A percentile compares a stretch with the other conserved stretches of the same genome.
Evolutionary conservation across 2,888 invertebrate species (phyloP).

Genomic region (Drosophila limbata): DNA sequence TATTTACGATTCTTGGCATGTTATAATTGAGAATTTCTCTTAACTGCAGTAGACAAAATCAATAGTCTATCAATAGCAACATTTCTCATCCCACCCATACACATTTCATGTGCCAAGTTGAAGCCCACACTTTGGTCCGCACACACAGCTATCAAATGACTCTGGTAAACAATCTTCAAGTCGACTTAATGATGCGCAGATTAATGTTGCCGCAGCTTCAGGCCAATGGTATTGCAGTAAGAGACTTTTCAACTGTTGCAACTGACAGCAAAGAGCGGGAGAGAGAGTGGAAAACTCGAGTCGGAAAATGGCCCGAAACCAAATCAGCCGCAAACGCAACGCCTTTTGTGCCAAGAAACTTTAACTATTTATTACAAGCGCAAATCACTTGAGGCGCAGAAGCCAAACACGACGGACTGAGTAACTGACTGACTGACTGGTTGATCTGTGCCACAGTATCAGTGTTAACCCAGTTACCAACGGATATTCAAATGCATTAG

Average conservation of each 20-base stretch:
- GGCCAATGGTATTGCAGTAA: constrained; percentile 40
- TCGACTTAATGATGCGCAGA: constrained; percentile 71
- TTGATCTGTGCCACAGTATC: constrained; percentile 20
- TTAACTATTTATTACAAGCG: constrained; percentile 72
- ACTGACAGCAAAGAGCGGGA: constrained; percentile 20
- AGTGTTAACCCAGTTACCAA: constrained; percentile 52
- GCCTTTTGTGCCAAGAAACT: constrained; percentile 71
- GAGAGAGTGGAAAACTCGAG: constrained; percentile 1
- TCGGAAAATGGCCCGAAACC: constrained; percentile 28
- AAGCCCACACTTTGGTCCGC: constrained; percentile 60
- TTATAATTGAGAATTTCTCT: not conserved
- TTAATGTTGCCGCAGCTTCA: constrained; percentile 68
- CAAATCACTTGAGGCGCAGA: constrained; percentile 57
- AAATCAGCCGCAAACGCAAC: constrained; percentile 63
- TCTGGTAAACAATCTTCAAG: constrained; percentile 35
- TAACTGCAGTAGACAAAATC: constrained; percentile 1
- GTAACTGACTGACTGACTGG: constrained; percentile 7
- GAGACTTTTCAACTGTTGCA: constrained; percentile 49
- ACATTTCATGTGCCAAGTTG: constrained; percentile 23
- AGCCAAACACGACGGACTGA: constrained; percentile 16
- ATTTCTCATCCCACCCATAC: constrained; percentile 19
- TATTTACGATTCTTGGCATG: not conserved
- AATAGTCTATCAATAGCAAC: not conserved
- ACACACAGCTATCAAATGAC: constrained; percentile 52
- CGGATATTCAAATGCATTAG: constrained; percentile 78